Evolutionary conservation across 2,113 vertebrate species (phyloP), one percentile per base, ranked within the genome.

Genomic region (Ameiurus melas): DNA sequence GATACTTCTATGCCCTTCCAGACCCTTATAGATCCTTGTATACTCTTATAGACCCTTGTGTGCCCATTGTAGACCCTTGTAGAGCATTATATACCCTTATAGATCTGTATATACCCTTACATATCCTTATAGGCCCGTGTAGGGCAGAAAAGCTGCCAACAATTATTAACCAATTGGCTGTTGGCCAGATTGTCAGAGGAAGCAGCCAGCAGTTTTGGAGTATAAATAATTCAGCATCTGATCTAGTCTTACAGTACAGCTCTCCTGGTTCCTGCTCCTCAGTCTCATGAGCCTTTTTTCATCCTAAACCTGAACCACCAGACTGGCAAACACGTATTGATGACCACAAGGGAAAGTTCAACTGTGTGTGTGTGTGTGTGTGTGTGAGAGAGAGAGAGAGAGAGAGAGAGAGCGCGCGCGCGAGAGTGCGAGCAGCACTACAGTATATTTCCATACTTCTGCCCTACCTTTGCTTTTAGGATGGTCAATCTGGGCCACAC

Each of bases 31-130:
- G 12, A 16, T 2, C 13, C 53, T 55, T 55, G 16, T 14, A 13
- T 14, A 2, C 53, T 1, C 13, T n/a, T n/a, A n/a, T n/a, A n/a
- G 0, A n/a, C 0, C 9, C 6, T 64, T 27, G 10, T n/a, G 10
- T 25, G 0, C 10, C 27, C 10, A 1, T 25, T n/a, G 0, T 17
- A 57, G 25, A 27, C 2, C 10, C 62, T 27, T 64, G 0, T 64
- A 27, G 27, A 70, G 1, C 62, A 2, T n/a, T 27, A n/a, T 12
- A 66, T 10, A n/a, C 9, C 1, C n/a, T 1, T 68, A 33, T 16
- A 68, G 4, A 71, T 3, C 19, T 4, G 43, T 75, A 10, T 51
- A 51, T 0, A 55, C 1, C 43, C 25, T 10, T 17, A 30, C 6
- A 80, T 1, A 57, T 27, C 79, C 57, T 14, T 0, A 7, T 13